Conservation (phyloP, 2,113 vertebrate genomes). For the Elgaria multicarinata region DNA sequence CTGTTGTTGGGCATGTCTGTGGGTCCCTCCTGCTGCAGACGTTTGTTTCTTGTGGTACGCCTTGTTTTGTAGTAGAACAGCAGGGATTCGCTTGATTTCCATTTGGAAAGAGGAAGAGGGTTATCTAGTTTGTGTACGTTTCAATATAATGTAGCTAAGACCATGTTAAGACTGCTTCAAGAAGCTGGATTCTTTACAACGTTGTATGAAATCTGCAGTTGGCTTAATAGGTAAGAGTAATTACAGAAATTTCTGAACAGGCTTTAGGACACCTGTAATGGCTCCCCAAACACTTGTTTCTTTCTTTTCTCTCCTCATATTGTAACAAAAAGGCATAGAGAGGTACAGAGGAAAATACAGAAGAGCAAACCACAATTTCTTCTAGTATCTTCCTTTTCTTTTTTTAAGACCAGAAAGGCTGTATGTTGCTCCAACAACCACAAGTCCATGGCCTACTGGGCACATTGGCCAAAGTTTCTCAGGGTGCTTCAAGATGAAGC, state of each 20-base stretch:
- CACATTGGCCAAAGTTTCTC: too few species aligned
- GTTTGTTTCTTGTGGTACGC: not conserved
- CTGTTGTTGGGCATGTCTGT: not conserved
- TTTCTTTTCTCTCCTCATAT: not conserved
- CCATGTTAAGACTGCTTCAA: not conserved
- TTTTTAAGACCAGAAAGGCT: too few species aligned
- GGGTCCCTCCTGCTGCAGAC: not conserved
- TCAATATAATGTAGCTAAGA: not conserved
- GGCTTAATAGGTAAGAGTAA: not conserved
- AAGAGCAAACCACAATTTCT: too few species aligned
- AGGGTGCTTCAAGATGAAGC: too few species aligned
- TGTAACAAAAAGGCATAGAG: not conserved
- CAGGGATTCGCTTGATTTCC: not conserved
- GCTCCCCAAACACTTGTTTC: too few species aligned
- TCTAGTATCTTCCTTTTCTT: too few species aligned
- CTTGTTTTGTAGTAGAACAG: not conserved
- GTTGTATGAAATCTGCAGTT: not conserved
- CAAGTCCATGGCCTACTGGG: too few species aligned
- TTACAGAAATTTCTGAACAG: not conserved
- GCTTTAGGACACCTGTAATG: too few species aligned
- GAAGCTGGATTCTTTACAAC: not conserved
- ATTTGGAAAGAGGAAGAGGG: not conserved
- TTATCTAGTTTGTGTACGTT: too few species aligned
- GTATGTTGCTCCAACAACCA: too few species aligned
- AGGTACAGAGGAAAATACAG: not conserved